Conservation (phyloP, 2,797 vertebrate genomes). For the Poecilia velifera region DNA sequence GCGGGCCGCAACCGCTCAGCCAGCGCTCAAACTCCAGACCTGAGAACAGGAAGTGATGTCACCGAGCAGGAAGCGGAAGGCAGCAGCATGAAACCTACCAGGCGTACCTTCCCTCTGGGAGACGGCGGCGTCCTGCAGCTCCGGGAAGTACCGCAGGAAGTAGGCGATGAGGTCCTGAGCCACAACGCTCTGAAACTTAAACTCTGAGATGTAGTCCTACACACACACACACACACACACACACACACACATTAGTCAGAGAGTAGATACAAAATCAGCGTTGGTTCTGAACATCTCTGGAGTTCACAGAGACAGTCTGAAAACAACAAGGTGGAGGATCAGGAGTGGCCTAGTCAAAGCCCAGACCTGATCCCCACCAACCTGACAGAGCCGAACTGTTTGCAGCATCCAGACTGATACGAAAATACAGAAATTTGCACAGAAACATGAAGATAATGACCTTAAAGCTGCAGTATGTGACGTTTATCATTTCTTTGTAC, state of each 20-base stretch:
- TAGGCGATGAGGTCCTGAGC: constrained; percentile 93
- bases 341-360: no score
- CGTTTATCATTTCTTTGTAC: no score
- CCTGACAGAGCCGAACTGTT: background rate
- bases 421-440: no score
- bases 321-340: no score
- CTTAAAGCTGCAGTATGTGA: no score
- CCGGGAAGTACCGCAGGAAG: constrained; percentile 91
- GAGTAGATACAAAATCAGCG: no score
- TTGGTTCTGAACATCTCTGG: no score
- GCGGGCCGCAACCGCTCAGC: constrained; percentile 81
- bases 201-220: constrained; percentile 93
- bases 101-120: constrained; percentile 87
- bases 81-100: background rate
- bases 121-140: constrained; percentile 87
- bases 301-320: no score
- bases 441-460: no score
- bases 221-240: constrained; percentile 9
- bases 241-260: no score
- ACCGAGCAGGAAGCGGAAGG: background rate
- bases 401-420: no score
- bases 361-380: no score
- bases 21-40: constrained; percentile 92
- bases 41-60: constrained; percentile 60
- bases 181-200: constrained; percentile 92